Evolutionary conservation across 1,140 invertebrate species (phyloP).

Genomic region (Leptopilina boulardi): DNA sequence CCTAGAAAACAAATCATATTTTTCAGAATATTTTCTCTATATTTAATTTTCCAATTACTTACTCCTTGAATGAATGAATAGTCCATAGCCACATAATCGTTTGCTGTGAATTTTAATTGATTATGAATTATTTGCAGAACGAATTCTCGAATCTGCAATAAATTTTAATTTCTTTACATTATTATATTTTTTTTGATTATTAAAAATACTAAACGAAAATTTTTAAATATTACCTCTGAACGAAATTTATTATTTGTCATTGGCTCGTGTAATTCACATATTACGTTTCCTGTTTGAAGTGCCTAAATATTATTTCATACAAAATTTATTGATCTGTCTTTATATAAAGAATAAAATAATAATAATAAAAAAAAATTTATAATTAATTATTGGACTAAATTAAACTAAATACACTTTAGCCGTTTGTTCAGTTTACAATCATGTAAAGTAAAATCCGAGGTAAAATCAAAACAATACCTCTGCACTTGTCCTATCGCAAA

Average conservation of each 20-base stretch:
- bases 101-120: slow-evolving; percentile 59
- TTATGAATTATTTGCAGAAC: slow-evolving; percentile 60
- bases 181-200: slow-evolving; percentile 15
- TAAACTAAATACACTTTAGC: too few relatives aligned
- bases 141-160: slow-evolving; percentile 59
- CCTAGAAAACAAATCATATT: slow-evolving; percentile 65
- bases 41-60: slow-evolving; percentile 28
- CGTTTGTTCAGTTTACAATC: too few relatives aligned
- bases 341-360: slow-evolving; percentile 31
- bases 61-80: slow-evolving; percentile 56
- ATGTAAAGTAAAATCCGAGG: too few relatives aligned
- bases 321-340: not conserved
- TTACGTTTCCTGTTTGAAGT: slow-evolving; percentile 51
- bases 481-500: slow-evolving; percentile 41
- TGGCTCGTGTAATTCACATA: slow-evolving; percentile 59
- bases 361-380: slow-evolving; percentile 38
- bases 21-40: not conserved
- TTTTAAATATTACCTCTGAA: slow-evolving; percentile 45
- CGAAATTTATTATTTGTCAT: slow-evolving; percentile 49
- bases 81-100: slow-evolving; percentile 61
- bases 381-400: too few relatives aligned
- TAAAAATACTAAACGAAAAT: too few relatives aligned
- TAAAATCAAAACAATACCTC: slow-evolving; percentile 45
- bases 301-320: slow-evolving; percentile 48
- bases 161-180: not conserved